A percentile compares a stretch with the other conserved stretches of the same genome.
phyloP scores from a whole-genome alignment of 2,888 invertebrate species.

The Dioctria rufipes region DNA sequence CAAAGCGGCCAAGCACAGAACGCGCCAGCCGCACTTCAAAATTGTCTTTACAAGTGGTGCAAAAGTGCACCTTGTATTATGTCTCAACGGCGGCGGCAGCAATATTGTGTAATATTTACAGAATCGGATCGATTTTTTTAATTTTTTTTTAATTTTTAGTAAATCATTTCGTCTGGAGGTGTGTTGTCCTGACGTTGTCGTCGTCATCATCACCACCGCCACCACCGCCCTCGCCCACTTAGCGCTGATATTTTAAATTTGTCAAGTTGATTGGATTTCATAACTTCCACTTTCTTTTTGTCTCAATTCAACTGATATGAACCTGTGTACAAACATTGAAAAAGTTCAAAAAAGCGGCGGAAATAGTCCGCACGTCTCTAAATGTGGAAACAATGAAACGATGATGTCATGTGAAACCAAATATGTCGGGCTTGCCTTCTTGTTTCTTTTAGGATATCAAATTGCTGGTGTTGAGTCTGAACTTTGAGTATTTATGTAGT shows the following conservation, averaged over 20 bases:
- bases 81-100: background rate
- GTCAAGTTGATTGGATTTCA: constrained; percentile 36
- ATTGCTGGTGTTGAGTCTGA: constrained; percentile 1
- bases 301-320: background rate
- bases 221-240: too few relatives aligned
- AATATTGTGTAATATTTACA: constrained; percentile 35
- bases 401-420: constrained; percentile 49
- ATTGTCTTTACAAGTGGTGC: constrained; percentile 33
- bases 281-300: constrained; percentile 42
- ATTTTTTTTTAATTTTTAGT: background rate
- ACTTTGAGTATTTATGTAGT: background rate
- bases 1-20: background rate
- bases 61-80: background rate
- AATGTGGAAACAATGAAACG: constrained; percentile 23
- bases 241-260: constrained; percentile 7
- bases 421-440: constrained; percentile 34
- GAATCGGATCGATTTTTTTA: constrained; percentile 23
- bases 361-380: constrained; percentile 20
- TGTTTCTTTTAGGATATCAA: constrained; percentile 33
- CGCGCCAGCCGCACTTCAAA: background rate
- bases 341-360: constrained; percentile 19
- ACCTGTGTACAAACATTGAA: background rate
- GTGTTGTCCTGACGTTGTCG: background rate
- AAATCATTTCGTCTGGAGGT: constrained; percentile 22
- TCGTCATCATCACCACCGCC: too few relatives aligned